These are phyloP conservation scores for Leptinotarsa lineolata DNA, from an alignment of 1,140 invertebrate species.

Conservation along the genomic window DNA sequence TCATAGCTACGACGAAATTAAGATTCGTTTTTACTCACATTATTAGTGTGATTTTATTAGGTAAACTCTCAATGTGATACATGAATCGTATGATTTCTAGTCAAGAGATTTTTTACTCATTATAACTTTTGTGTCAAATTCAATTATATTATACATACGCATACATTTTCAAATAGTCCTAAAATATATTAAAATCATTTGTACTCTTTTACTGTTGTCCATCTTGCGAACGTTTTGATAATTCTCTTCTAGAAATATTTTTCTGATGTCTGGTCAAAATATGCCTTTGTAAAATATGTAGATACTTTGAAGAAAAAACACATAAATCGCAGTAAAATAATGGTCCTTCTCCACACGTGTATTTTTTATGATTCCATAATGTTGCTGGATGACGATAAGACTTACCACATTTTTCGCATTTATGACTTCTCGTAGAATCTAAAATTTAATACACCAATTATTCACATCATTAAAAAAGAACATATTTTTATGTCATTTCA, in stretches of 20 bases:
- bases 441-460: not conserved
- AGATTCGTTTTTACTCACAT: too few relatives aligned
- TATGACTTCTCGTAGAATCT: not conserved
- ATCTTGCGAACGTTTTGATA: not conserved
- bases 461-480: too few relatives aligned
- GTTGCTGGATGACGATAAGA: not conserved
- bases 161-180: too few relatives aligned
- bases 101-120: too few relatives aligned
- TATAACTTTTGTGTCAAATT: too few relatives aligned
- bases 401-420: constrained; percentile 1
- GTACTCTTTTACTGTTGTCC: not conserved
- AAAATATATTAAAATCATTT: too few relatives aligned
- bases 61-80: too few relatives aligned
- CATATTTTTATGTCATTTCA: too few relatives aligned
- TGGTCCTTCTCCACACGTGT: not conserved
- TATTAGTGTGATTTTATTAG: too few relatives aligned
- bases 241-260: not conserved
- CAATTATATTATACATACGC: too few relatives aligned
- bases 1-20: too few relatives aligned
- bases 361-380: constrained; percentile 4
- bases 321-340: not conserved
- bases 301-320: not conserved
- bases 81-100: too few relatives aligned
- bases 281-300: not conserved
- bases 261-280: not conserved